Evolutionary conservation across 2,797 vertebrate species (phyloP).

Genomic region (Brachyrhaphis roseni): DNA sequence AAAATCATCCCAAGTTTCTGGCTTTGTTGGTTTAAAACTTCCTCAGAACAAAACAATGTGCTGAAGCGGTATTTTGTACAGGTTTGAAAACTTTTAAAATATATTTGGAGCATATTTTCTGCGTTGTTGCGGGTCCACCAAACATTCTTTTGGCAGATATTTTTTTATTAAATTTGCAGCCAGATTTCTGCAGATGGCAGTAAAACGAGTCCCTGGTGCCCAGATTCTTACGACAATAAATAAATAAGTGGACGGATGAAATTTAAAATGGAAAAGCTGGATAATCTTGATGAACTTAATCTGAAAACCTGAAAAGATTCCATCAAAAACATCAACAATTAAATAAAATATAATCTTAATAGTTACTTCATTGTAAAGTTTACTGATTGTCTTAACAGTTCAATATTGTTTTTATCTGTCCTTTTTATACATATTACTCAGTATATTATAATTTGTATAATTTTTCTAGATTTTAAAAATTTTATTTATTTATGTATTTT

Average conservation of each 20-base stretch:
- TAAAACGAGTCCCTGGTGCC: background rate
- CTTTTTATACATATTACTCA: too few relatives aligned
- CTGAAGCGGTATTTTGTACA: background rate
- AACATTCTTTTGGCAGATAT: background rate
- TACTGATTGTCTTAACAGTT: too few relatives aligned
- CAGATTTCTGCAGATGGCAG: background rate
- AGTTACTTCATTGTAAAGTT: too few relatives aligned
- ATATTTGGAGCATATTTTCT: constrained; percentile 1
- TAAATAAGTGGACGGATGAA: background rate
- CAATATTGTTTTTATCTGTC: too few relatives aligned
- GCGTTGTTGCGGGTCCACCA: background rate
- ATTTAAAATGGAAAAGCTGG: background rate
- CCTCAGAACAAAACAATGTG: background rate
- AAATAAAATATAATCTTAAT: background rate
- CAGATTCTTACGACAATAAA: background rate
- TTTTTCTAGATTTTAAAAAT: too few relatives aligned
- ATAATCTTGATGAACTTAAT: background rate
- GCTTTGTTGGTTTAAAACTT: background rate
- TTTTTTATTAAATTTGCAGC: background rate
- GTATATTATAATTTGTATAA: too few relatives aligned
- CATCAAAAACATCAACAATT: background rate
- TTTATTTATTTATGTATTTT: too few relatives aligned
- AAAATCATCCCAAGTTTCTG: background rate
- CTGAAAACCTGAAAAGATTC: background rate
- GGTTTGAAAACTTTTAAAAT: background rate